Evolutionary conservation across 2,113 vertebrate species (phyloP).

Genomic region (Thalassoma bifasciatum): DNA sequence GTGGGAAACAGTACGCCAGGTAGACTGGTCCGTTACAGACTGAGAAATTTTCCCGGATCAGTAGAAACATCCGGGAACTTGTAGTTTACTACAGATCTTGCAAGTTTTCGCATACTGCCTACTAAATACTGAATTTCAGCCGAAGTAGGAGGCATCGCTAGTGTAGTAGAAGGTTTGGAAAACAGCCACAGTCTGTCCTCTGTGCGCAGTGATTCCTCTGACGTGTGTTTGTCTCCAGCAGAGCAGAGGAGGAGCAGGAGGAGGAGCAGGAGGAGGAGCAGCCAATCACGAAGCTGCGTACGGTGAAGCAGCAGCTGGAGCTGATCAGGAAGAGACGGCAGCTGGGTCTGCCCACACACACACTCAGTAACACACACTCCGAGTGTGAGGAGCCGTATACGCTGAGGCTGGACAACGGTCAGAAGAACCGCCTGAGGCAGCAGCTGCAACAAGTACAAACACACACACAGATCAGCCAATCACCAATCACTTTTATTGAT

Average conservation of each 20-base stretch:
- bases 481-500: no score
- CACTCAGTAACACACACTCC: not conserved
- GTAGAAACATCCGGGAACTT: no score
- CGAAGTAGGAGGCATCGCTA: no score
- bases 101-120: no score
- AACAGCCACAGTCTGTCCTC: no score
- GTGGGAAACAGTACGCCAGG: no score
- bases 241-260: rapidly evolving
- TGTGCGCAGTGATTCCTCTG: not conserved
- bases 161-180: no score
- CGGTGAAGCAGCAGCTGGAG: conserved; percentile 89
- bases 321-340: conserved; percentile 81
- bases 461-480: not conserved
- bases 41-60: no score
- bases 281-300: conserved; percentile 60
- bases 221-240: conserved; percentile 6
- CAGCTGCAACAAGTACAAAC: conserved; percentile 91
- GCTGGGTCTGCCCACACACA: conserved; percentile 33
- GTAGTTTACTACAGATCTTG: no score
- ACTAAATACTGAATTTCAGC: no score
- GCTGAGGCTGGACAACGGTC: conserved; percentile 71
- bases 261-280: not conserved
- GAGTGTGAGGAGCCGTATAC: conserved; percentile 20
- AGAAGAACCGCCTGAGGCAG: conserved; percentile 87
- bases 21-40: no score